These are phyloP conservation scores for Agrotis ipsilon DNA, from an alignment of 2,888 invertebrate species.

Conservation along the genomic window DNA sequence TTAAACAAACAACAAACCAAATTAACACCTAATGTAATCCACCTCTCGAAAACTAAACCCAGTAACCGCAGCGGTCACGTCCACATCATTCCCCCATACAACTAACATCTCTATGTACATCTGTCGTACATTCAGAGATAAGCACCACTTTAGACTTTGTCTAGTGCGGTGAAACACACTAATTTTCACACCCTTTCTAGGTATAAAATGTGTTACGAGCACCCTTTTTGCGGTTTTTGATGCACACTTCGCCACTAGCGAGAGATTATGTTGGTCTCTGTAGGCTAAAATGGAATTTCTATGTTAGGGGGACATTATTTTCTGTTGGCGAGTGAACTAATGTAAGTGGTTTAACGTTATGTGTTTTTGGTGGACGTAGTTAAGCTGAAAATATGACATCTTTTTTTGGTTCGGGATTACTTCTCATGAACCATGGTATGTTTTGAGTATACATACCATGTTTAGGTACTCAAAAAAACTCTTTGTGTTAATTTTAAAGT, in stretches of 20 bases:
- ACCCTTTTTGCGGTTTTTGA: constrained; percentile 60
- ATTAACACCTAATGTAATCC: constrained; percentile 20
- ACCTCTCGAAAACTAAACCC: neutral
- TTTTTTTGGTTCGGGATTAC: no score
- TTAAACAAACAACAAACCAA: constrained; percentile 5
- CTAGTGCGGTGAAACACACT: constrained; percentile 75
- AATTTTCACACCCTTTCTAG: constrained; percentile 75
- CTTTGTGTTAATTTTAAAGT: no score
- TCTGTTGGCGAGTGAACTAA: constrained; percentile 5
- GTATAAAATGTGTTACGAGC: constrained; percentile 64
- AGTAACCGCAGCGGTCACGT: constrained; percentile 20
- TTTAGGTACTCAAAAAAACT: no score
- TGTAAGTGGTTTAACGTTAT: constrained; percentile 11
- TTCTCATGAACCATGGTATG: neutral
- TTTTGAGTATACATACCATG: no score
- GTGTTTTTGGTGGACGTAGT: neutral
- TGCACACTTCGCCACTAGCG: constrained; percentile 43
- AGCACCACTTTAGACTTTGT: constrained; percentile 76
- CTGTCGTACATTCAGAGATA: constrained; percentile 65
- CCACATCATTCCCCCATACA: constrained; percentile 50
- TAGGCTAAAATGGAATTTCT: constrained; percentile 28
- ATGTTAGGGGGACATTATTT: constrained; percentile 24
- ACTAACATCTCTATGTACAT: constrained; percentile 46
- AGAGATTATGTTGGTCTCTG: constrained; percentile 53
- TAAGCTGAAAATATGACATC: neutral